phyloP scores from a whole-genome alignment of 2,113 vertebrate genomes.

The Spheniscus mendiculus region DNA sequence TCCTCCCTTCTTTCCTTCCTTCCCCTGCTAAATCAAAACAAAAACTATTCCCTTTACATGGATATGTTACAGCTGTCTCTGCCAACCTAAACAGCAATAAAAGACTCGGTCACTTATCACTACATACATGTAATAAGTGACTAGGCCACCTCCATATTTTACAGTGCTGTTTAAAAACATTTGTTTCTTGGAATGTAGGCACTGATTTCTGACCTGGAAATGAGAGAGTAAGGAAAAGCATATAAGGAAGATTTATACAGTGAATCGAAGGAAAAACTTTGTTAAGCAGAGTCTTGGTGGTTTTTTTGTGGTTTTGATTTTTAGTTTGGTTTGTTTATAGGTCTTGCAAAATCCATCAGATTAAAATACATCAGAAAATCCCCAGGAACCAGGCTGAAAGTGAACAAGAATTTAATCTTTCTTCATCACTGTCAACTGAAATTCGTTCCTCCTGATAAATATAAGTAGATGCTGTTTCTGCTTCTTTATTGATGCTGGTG shows the following conservation, averaged over 20 bases:
- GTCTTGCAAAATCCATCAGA: constrained; percentile 23
- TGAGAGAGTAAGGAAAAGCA: not conserved
- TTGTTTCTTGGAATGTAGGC: not conserved
- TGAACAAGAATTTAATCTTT: constrained; percentile 58
- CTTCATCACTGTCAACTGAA: constrained; percentile 45
- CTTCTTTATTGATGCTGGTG: constrained; percentile 46
- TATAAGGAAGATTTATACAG: not conserved
- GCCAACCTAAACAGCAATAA: not conserved
- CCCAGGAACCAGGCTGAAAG: constrained; percentile 7
- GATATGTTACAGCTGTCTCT: not conserved
- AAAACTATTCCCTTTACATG: not conserved
- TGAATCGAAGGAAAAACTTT: not conserved
- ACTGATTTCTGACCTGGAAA: not conserved
- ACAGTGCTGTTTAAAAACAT: not conserved
- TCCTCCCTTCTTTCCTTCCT: not conserved
- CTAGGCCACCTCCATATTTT: not conserved
- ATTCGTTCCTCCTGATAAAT: constrained; percentile 55
- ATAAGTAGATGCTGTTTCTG: constrained; percentile 37
- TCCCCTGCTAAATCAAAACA: not conserved
- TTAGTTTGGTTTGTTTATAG: not conserved
- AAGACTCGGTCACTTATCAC: not conserved
- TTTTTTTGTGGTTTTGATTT: not conserved
- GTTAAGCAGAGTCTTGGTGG: not conserved
- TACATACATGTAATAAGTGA: not conserved
- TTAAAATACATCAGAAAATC: constrained; percentile 42